These are phyloP conservation scores for Oriolus oriolus DNA, from an alignment of 2,113 vertebrate species.

Conservation along the genomic window DNA sequence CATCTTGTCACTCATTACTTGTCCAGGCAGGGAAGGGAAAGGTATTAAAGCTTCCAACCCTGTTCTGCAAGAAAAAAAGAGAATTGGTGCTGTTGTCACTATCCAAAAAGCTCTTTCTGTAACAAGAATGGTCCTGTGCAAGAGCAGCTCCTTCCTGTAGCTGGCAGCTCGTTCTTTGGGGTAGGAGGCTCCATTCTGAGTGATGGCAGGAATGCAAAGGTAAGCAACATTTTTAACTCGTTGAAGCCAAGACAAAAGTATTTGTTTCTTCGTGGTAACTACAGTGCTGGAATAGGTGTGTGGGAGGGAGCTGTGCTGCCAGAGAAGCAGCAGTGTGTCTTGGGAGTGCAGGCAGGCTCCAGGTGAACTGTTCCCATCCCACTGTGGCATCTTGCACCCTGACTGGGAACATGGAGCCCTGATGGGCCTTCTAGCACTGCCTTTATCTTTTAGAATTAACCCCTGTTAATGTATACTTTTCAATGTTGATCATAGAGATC, in stretches of 20 bases:
- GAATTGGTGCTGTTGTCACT: not conserved
- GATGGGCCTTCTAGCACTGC: not conserved
- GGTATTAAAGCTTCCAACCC: not conserved
- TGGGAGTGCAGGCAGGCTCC: not conserved
- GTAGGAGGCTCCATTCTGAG: not conserved
- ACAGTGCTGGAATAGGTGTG: not conserved
- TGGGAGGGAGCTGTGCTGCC: not conserved
- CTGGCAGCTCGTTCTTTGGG: not conserved
- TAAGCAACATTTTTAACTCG: not conserved
- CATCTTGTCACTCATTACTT: no score
- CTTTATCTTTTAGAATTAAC: not conserved
- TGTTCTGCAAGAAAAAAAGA: not conserved
- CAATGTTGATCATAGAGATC: accelerated
- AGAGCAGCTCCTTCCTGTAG: not conserved
- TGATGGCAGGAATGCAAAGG: accelerated
- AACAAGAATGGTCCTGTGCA: not conserved
- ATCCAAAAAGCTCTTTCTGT: not conserved
- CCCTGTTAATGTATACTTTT: not conserved
- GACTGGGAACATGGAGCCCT: not conserved
- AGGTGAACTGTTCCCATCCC: not conserved
- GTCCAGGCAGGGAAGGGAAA: not conserved
- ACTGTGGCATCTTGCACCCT: not conserved
- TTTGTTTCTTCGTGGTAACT: not conserved
- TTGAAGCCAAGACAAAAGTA: not conserved
- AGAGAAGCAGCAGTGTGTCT: not conserved